Percentiles rank a stretch among this genome's conserved stretches.
phyloP scores from a whole-genome alignment of 2,888 invertebrate genomes.

The Autographa pulchrina region DNA sequence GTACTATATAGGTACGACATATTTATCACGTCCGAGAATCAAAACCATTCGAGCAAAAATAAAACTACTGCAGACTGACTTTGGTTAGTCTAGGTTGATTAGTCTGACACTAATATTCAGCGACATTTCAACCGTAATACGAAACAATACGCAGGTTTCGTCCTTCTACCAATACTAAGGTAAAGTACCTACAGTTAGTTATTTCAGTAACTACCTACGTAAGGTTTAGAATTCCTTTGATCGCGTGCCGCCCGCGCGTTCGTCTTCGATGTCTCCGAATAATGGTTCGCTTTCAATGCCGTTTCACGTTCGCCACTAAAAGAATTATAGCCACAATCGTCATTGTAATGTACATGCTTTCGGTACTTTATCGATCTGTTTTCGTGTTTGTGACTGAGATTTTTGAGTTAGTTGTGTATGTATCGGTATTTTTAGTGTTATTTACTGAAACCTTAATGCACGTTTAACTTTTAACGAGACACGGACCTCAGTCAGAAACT shows the following conservation, averaged over 20 bases:
- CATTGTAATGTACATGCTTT: slow-evolving; percentile 27
- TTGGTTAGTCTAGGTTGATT: no score
- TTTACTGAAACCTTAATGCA: no score
- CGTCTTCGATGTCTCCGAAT: slow-evolving; percentile 88
- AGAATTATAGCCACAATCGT: slow-evolving; percentile 22
- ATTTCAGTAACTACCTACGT: slow-evolving; percentile 8
- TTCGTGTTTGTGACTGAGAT: slow-evolving; percentile 1
- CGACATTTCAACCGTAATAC: neutral
- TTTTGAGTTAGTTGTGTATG: neutral
- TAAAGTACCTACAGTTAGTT: neutral
- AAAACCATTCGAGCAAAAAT: no score
- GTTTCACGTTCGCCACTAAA: slow-evolving; percentile 34
- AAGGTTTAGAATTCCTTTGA: slow-evolving; percentile 76
- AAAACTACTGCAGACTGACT: no score
- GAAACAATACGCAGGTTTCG: neutral
- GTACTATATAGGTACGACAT: no score
- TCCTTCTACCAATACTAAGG: neutral
- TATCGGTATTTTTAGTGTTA: no score
- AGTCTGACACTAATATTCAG: neutral
- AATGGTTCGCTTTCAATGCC: slow-evolving; percentile 50
- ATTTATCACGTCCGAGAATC: no score
- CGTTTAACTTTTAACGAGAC: no score
- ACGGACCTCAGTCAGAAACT: no score
- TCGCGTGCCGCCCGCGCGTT: slow-evolving; percentile 53
- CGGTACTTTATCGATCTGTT: slow-evolving; percentile 24